phyloP scores from a whole-genome alignment of 2,888 invertebrate genomes.

The Lysandra bellargus region DNA sequence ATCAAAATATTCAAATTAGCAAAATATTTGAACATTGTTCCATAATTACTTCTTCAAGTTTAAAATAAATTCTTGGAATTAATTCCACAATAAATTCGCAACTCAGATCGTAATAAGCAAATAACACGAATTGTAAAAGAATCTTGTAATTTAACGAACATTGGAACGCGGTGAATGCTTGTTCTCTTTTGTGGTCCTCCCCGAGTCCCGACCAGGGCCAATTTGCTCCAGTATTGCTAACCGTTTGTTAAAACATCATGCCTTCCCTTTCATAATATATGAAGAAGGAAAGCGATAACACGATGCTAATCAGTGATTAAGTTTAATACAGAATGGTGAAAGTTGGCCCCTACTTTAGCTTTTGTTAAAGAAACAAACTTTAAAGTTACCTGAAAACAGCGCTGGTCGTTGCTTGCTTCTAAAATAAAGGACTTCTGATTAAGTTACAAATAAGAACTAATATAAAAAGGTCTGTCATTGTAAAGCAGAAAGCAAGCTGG shows the following conservation, averaged over 20 bases:
- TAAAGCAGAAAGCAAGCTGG: too few species aligned
- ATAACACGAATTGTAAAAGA: constrained; percentile 8
- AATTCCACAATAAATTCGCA: constrained; percentile 8
- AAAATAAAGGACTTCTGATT: too few species aligned
- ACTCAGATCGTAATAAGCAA: constrained; percentile 7
- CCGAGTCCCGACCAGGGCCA: background rate
- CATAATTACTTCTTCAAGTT: background rate
- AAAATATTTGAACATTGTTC: background rate
- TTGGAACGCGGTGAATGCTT: background rate
- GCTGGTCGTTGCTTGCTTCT: too few species aligned
- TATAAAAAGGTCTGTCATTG: too few species aligned
- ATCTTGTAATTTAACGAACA: constrained; percentile 21
- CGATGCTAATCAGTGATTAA: too few species aligned
- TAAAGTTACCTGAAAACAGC: too few species aligned
- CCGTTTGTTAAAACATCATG: background rate
- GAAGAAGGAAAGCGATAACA: too few species aligned
- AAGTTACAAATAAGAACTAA: too few species aligned
- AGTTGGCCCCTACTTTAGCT: too few species aligned
- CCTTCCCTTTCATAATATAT: too few species aligned
- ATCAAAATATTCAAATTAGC: background rate
- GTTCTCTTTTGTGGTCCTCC: background rate
- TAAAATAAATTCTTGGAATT: constrained; percentile 1
- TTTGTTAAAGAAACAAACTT: too few species aligned
- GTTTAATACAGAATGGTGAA: too few species aligned
- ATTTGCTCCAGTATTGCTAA: background rate